phyloP scores from a whole-genome alignment of 2,797 vertebrate species.

The Antrozous pallidus region DNA sequence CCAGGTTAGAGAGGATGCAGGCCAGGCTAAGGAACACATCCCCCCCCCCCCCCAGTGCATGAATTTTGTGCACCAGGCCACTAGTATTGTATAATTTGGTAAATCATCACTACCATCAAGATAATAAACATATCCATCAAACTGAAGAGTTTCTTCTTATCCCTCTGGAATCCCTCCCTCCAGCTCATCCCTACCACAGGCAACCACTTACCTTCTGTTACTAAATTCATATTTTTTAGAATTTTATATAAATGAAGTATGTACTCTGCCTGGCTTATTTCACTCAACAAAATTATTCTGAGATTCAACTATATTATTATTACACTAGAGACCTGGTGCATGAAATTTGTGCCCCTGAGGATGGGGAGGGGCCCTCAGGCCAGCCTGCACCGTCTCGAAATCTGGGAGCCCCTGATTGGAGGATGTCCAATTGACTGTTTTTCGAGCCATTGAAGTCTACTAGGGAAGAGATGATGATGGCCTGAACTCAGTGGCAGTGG shows the following conservation, averaged over 20 bases:
- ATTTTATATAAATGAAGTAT: background rate
- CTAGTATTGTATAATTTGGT: background rate
- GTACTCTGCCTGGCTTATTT: background rate
- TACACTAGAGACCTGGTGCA: too few species aligned
- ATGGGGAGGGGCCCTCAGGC: too few species aligned
- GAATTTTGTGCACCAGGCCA: too few species aligned
- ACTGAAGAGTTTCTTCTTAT: background rate
- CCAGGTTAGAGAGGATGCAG: too few species aligned
- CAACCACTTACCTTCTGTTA: background rate
- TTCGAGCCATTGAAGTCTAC: background rate
- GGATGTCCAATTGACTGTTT: background rate
- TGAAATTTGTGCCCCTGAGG: too few species aligned
- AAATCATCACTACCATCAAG: background rate
- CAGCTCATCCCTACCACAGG: background rate
- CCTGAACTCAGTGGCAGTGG: background rate
- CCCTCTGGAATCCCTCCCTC: background rate
- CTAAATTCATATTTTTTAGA: background rate
- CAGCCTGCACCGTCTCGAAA: accelerated
- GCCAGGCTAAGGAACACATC: too few species aligned
- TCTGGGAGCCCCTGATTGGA: too few species aligned
- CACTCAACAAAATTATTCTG: background rate
- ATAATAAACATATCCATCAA: background rate
- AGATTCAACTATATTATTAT: background rate
- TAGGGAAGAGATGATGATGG: background rate
- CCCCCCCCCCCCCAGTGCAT: too few species aligned